Percentiles rank a stretch among this genome's conserved stretches.
Evolutionary conservation across 2,797 vertebrate genomes (phyloP).

Genomic region (Eurystomus glaucurus): DNA sequence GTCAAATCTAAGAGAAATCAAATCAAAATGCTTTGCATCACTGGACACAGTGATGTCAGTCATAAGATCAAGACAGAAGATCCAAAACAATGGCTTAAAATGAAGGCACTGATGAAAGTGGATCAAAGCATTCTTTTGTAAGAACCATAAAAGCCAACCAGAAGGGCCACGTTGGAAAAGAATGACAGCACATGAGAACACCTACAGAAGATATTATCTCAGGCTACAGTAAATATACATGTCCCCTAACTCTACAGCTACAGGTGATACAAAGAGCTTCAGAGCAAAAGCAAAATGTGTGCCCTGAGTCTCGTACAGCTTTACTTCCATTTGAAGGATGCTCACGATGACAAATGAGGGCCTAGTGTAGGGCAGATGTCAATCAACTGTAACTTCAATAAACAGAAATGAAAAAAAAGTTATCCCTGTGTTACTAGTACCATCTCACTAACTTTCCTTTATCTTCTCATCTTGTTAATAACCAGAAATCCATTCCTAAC

Average conservation of each 20-base stretch:
- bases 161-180: neutral
- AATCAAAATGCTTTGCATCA: neutral
- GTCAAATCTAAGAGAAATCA: neutral
- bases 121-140: neutral
- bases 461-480: neutral
- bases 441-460: neutral
- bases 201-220: neutral
- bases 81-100: neutral
- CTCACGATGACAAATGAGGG: neutral
- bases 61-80: neutral
- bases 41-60: neutral
- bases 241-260: neutral
- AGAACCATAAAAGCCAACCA: neutral
- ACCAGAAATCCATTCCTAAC: neutral
- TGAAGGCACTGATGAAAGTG: neutral
- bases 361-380: neutral
- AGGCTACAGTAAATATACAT: neutral
- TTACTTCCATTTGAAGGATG: neutral
- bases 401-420: neutral
- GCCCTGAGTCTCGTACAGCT: neutral
- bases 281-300: neutral
- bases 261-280: neutral
- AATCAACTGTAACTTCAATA: neutral
- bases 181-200: neutral
- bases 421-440: neutral